Evolutionary conservation across 2,113 vertebrate species (phyloP).

Genomic region (Ictalurus furcatus): DNA sequence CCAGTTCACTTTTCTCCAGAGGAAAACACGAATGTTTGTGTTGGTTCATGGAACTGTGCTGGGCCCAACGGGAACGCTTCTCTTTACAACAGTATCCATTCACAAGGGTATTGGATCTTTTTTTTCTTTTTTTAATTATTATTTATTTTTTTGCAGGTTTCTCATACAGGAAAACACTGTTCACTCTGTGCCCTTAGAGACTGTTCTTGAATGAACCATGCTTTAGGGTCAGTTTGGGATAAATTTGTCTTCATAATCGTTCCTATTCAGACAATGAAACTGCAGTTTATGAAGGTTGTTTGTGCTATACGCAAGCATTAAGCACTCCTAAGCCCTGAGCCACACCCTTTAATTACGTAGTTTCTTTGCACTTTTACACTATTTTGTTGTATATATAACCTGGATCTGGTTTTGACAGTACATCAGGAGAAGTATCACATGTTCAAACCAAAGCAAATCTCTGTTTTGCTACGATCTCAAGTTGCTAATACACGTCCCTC

Average conservation of each 20-base stretch:
- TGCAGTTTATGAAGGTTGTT: conserved; percentile 3
- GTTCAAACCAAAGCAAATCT: not conserved
- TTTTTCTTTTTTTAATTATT: no score
- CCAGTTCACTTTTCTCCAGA: conserved; percentile 34
- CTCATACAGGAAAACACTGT: conserved; percentile 27
- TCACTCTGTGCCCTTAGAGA: not conserved
- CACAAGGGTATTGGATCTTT: conserved; percentile 35
- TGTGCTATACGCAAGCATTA: not conserved
- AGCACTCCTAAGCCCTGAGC: not conserved
- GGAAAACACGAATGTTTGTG: conserved; percentile 61
- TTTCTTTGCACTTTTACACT: not conserved
- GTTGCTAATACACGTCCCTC: not conserved
- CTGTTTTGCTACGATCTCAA: not conserved
- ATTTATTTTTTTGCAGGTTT: conserved; percentile 42
- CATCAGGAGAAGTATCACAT: not conserved
- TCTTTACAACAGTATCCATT: conserved; percentile 62
- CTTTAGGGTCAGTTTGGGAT: not conserved
- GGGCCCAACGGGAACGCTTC: conserved; percentile 49
- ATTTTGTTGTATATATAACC: not conserved
- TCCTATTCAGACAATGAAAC: not conserved
- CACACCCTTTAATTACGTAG: not conserved
- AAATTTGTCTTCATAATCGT: conserved; percentile 5
- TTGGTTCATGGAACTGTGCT: conserved; percentile 61
- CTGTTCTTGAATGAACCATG: conserved; percentile 7
- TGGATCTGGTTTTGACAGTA: not conserved